Conservation (phyloP, 2,113 vertebrate species). For the Toxostoma redivivum region DNA sequence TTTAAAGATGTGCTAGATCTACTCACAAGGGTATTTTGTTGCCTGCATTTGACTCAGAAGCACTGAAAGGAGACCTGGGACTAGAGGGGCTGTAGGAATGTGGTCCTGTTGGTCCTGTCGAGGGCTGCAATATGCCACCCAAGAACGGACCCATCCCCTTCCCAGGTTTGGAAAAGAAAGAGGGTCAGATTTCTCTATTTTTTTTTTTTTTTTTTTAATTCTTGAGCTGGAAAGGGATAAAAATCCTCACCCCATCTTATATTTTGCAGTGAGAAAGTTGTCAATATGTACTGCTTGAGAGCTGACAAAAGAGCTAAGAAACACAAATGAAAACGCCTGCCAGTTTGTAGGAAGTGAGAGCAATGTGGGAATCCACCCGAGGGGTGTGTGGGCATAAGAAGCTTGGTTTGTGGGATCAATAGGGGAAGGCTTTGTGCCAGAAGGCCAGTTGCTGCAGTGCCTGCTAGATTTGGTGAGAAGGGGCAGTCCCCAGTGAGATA, state of each 20-base stretch:
- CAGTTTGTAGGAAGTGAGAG: neutral
- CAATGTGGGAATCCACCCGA: fast-evolving
- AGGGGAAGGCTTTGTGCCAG: neutral
- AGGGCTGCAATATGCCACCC: neutral
- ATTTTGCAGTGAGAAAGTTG: neutral
- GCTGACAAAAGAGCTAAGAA: neutral
- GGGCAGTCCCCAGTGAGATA: neutral
- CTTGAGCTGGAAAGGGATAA: neutral
- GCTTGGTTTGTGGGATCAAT: neutral
- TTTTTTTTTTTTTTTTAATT: neutral
- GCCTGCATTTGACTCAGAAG: neutral
- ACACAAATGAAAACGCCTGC: neutral
- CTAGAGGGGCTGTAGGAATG: neutral
- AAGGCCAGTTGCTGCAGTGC: neutral
- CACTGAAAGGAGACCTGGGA: neutral
- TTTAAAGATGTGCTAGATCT: constrained; percentile 53
- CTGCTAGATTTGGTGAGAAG: neutral
- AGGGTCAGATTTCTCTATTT: neutral
- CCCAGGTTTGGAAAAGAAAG: neutral
- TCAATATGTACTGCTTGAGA: neutral
- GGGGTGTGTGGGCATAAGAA: neutral
- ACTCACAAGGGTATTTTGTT: neutral
- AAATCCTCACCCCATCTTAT: neutral
- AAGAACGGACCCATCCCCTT: neutral
- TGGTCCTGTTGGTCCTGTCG: neutral